Evolutionary conservation across 1,140 invertebrate species (phyloP).

Genomic region (Polypedilum vanderplanki): DNA sequence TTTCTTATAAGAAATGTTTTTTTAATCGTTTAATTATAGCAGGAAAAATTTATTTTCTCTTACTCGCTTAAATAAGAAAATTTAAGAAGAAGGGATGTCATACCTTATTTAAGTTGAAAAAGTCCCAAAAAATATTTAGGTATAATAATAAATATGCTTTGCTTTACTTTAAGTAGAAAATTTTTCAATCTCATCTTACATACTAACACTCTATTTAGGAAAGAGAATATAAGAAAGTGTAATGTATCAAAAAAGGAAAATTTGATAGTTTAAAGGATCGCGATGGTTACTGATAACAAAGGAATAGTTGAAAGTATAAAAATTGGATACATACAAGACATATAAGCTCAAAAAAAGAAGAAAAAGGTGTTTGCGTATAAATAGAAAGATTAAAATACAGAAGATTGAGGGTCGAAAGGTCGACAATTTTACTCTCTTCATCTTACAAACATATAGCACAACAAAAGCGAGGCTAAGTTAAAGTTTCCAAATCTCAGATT

Average conservation of each 20-base stretch:
- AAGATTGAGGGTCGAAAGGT: neutral
- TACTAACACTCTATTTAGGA: too few species aligned
- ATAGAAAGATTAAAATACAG: constrained; percentile 1
- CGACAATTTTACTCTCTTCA: too few species aligned
- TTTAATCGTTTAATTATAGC: constrained; percentile 15
- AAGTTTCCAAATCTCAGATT: constrained; percentile 18
- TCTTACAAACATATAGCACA: neutral
- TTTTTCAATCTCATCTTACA: too few species aligned
- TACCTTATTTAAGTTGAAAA: too few species aligned
- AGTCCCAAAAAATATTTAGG: too few species aligned
- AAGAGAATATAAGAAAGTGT: too few species aligned
- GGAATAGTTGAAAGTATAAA: too few species aligned
- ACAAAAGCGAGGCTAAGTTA: neutral
- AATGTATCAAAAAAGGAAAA: too few species aligned
- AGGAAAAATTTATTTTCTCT: neutral
- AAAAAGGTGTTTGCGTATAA: neutral
- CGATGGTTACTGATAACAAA: too few species aligned
- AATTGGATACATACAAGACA: neutral
- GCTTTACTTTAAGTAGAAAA: too few species aligned
- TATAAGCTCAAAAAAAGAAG: neutral
- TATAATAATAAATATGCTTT: too few species aligned
- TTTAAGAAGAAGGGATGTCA: neutral
- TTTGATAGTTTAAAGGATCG: too few species aligned
- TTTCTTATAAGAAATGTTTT: neutral
- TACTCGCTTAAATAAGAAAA: neutral